Conservation (phyloP, 2,888 invertebrate species). For the Polymixis flavicincta region DNA sequence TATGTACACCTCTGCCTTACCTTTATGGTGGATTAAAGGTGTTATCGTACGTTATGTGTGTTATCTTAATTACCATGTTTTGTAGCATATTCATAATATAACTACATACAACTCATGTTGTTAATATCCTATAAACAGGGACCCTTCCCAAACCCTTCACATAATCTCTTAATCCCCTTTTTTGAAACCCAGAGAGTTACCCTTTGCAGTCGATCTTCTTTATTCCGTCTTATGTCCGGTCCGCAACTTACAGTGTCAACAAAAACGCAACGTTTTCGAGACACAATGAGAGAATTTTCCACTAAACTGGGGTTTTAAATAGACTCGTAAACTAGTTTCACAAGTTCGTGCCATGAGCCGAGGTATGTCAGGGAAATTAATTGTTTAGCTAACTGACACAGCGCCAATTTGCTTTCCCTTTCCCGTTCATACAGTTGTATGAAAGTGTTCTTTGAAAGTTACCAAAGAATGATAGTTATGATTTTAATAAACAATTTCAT, state of each 20-base stretch:
- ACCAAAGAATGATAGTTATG: background rate
- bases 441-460: no score
- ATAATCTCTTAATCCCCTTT: slow-evolving; percentile 43
- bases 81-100: background rate
- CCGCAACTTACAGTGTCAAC: slow-evolving; percentile 28
- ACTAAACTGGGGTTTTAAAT: background rate
- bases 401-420: background rate
- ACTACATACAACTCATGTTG: slow-evolving; percentile 5
- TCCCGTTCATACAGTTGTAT: no score
- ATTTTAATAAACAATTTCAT: background rate
- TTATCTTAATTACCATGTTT: background rate
- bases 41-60: no score
- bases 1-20: no score
- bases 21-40: no score
- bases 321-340: background rate
- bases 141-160: slow-evolving; percentile 4
- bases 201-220: slow-evolving; percentile 22
- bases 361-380: background rate
- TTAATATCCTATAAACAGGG: slow-evolving; percentile 22
- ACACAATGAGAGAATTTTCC: slow-evolving; percentile 8
- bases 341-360: background rate
- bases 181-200: slow-evolving; percentile 10
- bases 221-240: slow-evolving; percentile 30
- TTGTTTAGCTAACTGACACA: background rate
- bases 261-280: slow-evolving; percentile 1